Evolutionary conservation across 2,888 invertebrate genomes (phyloP).

Genomic region (Hymenopus coronatus): DNA sequence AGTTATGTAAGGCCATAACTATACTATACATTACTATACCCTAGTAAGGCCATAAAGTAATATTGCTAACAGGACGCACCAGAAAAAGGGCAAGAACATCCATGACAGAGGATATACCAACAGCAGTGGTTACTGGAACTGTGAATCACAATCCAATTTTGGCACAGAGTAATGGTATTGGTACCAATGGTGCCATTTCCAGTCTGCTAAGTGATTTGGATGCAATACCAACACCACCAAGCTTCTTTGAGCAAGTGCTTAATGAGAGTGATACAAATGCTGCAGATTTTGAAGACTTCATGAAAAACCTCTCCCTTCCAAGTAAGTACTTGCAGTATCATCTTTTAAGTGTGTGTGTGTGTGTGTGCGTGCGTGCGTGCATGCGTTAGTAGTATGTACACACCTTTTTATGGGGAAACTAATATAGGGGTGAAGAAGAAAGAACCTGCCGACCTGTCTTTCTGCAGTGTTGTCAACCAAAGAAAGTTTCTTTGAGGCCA

Average conservation of each 20-base stretch:
- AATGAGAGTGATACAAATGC: slow-evolving; percentile 2
- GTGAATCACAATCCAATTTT: background rate
- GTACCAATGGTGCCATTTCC: background rate
- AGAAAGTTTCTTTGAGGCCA: no score
- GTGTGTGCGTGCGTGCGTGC: no score
- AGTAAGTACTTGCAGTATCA: background rate
- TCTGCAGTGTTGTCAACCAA: no score
- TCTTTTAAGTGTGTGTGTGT: no score
- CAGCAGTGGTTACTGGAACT: background rate
- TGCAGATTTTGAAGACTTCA: slow-evolving; percentile 14
- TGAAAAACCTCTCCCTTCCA: slow-evolving; percentile 2
- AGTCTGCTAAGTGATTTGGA: background rate
- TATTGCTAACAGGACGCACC: background rate
- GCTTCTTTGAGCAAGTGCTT: background rate
- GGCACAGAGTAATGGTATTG: background rate
- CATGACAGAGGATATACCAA: background rate
- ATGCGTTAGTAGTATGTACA: no score
- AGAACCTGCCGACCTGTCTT: no score
- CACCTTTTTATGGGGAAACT: no score
- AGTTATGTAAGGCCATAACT: no score
- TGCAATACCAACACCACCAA: background rate
- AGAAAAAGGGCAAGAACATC: slow-evolving; percentile 12
- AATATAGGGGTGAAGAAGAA: no score
- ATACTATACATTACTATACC: no score
- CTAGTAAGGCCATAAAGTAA: background rate